phyloP scores from a whole-genome alignment of 2,113 vertebrate genomes.

The Odontophorus gujanensis region DNA sequence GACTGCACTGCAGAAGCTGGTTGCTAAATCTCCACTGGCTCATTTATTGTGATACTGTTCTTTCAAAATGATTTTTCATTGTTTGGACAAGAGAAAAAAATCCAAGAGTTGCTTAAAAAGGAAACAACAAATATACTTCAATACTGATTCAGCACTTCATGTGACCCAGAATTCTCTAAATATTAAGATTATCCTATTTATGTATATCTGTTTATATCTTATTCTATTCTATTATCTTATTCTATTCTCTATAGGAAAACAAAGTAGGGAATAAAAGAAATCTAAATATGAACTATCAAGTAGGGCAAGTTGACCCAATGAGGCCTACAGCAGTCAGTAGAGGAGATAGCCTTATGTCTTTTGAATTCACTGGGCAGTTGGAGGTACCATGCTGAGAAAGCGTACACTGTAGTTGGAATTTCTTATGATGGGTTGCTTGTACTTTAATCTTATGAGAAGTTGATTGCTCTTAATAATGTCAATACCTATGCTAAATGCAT shows the following conservation, averaged over 20 bases:
- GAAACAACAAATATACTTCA: background rate
- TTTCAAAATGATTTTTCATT: slow-evolving; percentile 8
- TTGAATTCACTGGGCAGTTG: slow-evolving; percentile 73
- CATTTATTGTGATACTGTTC: background rate
- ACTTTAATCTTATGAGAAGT: slow-evolving; percentile 37
- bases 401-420: slow-evolving; percentile 70
- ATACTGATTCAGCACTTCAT: background rate
- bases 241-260: background rate
- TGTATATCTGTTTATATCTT: slow-evolving; percentile 8
- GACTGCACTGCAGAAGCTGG: background rate
- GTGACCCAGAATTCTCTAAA: slow-evolving; percentile 10
- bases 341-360: slow-evolving; percentile 71
- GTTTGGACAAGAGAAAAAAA: background rate
- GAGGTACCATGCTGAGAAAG: slow-evolving; percentile 75
- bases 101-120: background rate
- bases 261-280: background rate
- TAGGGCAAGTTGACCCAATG: slow-evolving; percentile 76
- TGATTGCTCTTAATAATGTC: too few relatives aligned
- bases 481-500: slow-evolving; percentile 49
- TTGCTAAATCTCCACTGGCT: background rate
- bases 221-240: background rate
- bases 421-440: slow-evolving; percentile 69
- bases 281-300: slow-evolving; percentile 32
- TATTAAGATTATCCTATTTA: slow-evolving; percentile 29
- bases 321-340: slow-evolving; percentile 70